Conservation (phyloP, 2,113 vertebrate genomes). For the Sylvicapra grimmia region DNA sequence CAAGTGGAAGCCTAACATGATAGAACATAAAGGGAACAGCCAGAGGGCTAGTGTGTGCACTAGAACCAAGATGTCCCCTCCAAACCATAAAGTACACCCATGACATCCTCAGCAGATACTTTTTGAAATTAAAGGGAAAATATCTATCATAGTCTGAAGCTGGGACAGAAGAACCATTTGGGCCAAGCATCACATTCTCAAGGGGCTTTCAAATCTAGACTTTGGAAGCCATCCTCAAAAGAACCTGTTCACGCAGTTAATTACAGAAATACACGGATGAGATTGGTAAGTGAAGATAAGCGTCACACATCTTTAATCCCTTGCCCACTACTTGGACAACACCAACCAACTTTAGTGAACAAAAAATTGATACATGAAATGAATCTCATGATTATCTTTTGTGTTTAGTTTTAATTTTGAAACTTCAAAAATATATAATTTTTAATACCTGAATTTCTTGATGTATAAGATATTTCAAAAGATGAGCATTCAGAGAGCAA, state of each 20-base stretch:
- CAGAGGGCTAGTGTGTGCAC: not conserved
- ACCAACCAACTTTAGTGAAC: not conserved
- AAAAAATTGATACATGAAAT: not conserved
- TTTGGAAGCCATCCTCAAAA: not conserved
- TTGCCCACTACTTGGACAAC: not conserved
- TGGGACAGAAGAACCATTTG: not conserved
- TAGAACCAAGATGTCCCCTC: not conserved
- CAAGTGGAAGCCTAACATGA: not conserved
- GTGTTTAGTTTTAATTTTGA: conserved; percentile 4
- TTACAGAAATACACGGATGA: not conserved
- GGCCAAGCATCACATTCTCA: not conserved
- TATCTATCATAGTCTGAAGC: not conserved
- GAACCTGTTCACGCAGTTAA: not conserved
- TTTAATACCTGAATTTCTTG: not conserved
- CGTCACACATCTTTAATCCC: not conserved
- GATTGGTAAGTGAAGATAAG: not conserved
- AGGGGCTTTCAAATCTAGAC: not conserved
- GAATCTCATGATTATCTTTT: not conserved
- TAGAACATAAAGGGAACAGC: not conserved
- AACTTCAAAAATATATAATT: not conserved
- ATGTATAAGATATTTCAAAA: not conserved
- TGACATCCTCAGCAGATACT: not conserved
- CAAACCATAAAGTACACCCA: not conserved
- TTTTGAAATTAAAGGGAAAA: not conserved
- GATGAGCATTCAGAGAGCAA: not conserved